Evolutionary conservation across 2,113 vertebrate species (phyloP), one percentile per base, ranked within the genome.

Genomic region (Thamnophis sirtalis): DNA sequence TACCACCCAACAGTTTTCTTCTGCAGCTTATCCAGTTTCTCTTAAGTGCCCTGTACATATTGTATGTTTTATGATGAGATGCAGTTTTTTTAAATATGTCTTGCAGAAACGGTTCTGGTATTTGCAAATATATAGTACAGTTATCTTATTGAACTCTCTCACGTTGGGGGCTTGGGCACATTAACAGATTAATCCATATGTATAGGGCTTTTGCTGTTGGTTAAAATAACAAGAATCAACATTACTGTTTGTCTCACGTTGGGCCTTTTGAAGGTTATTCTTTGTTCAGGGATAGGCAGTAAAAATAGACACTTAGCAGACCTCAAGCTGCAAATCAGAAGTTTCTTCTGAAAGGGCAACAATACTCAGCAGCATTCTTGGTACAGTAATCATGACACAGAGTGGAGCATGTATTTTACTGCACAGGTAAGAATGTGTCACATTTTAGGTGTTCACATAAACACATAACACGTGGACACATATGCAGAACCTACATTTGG

Each of bases 1-100:
- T 99, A 98, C 98, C 99, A 99, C 98, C 98, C 99, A 99, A 99
- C 98, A 99, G 98, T 99, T 99, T 99, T 99, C 99, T 98, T 99
- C 98, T 99, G 98, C 99, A 99, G 99, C 98, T 99, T 99, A 99
- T 99, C 99, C 98, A 98, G 98, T 99, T 99, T 99, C 99, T 99
- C 98, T 98, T 98, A 99, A 99, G 98, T 99, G 98, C 98, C 98
- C 97, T 98, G 98, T 99, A 98, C 98, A 98, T 98, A 98, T 98
- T 98, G 98, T 98, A 98, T 98, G 98, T 98, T 98, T 98, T 98
- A 98, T 98, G 97, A 98, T 97, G 97, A 97, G 97, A 98, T 98
- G 97, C 98, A 97, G 97, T 98, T 56, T 97, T 98, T 98, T 97
- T 98, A 97, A 98, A 98, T 98, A 94, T 98, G 97, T 98, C 97